Evolutionary conservation across 2,797 vertebrate species (phyloP).

Genomic region (Phoebastria nigripes): DNA sequence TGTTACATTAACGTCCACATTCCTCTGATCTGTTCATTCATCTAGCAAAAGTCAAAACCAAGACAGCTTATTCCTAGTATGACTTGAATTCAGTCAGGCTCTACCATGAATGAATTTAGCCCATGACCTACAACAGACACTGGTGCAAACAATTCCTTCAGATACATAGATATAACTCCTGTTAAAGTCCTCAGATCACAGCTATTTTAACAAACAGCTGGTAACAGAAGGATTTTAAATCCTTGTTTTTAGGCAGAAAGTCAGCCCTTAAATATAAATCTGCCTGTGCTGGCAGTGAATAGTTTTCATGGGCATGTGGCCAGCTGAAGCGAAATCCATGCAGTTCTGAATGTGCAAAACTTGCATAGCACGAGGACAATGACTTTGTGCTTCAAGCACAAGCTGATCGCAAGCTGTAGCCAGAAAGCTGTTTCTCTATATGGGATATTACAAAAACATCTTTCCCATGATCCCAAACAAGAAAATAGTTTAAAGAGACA

Average conservation of each 20-base stretch:
- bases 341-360: not conserved
- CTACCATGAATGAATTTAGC: not conserved
- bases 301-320: not conserved
- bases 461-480: not conserved
- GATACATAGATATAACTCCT: not conserved
- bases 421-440: not conserved
- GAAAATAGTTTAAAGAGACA: not conserved
- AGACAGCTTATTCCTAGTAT: not conserved
- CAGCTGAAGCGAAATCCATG: not conserved
- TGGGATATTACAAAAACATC: not conserved
- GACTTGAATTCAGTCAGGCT: not conserved
- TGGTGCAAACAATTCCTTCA: not conserved
- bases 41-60: not conserved
- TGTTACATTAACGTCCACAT: not conserved
- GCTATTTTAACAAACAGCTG: not conserved
- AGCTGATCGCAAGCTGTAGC: not conserved
- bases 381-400: not conserved
- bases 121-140: not conserved
- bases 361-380: not conserved
- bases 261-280: not conserved
- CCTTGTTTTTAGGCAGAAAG: not conserved
- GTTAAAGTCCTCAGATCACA: not conserved
- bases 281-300: not conserved
- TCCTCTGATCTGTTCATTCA: not conserved
- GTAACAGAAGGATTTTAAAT: not conserved